phyloP scores from a whole-genome alignment of 2,797 vertebrate species.

The Sciurus vulgaris region DNA sequence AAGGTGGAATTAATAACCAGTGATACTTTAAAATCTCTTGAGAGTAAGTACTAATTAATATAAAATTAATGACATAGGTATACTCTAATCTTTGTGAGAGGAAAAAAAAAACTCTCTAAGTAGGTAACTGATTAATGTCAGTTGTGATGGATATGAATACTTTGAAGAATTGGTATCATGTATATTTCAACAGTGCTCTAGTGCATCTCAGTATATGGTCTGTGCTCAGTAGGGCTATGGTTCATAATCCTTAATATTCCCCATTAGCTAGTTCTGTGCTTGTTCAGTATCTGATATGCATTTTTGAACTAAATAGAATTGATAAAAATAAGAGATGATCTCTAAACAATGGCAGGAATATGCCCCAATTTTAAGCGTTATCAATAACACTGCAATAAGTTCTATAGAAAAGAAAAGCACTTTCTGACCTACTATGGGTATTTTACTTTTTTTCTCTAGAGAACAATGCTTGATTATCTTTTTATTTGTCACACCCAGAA shows the following conservation, averaged over 20 bases:
- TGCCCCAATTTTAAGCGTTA: neutral
- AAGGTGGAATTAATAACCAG: slow-evolving; percentile 68
- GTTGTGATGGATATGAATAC: slow-evolving; percentile 15
- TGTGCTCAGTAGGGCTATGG: neutral
- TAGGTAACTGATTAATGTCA: slow-evolving; percentile 64
- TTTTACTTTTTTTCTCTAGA: slow-evolving; percentile 4
- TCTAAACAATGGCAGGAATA: neutral
- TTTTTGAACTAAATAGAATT: neutral
- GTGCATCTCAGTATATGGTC: neutral
- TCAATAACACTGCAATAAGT: neutral
- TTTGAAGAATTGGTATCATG: neutral
- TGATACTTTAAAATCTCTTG: slow-evolving; percentile 70
- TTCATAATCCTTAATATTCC: neutral
- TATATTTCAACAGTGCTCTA: neutral
- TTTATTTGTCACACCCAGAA: neutral
- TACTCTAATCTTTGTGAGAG: slow-evolving; percentile 62
- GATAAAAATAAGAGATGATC: neutral
- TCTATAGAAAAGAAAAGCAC: slow-evolving; percentile 4
- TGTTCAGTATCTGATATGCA: neutral
- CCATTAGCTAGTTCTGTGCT: neutral
- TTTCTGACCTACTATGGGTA: neutral
- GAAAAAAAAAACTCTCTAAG: neutral
- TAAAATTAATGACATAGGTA: slow-evolving; percentile 73
- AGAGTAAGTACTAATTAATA: slow-evolving; percentile 76
- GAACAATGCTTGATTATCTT: neutral